Base-by-base conservation (phyloP, 2,113 vertebrate genomes). In the Ellobius talpinus region DNA sequence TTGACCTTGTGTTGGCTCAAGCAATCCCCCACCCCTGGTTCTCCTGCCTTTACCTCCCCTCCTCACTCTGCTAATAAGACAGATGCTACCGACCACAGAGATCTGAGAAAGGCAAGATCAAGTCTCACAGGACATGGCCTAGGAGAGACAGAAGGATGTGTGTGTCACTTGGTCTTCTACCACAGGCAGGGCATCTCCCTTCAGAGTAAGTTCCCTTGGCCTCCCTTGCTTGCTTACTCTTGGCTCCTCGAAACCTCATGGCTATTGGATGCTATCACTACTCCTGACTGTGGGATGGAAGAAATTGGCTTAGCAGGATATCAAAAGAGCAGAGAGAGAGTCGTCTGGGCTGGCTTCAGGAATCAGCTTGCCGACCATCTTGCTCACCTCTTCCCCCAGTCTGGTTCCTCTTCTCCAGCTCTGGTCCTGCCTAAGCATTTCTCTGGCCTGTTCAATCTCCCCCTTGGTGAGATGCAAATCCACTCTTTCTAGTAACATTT, bases 141-240 rank as follows among this genome's bases (percentile, higher is more conserved):
- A 9, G 17, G 52, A 93, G 4, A n/a, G 24, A 50, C 61, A 74
- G 17, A 72, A 17, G 10, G 82, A 70, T 29, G 31, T 29, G 0
- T 7, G 11, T 47, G 58, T 39, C 47, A 72, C 47, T 26, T 55
- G 31, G n/a, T 31, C 12, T 45, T 55, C 16, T 55, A 66, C 91
- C 95, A 52, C 7, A 45, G 55, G 21, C 55, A 68, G 79, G 66
- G 70, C 29, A 65, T 91, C 93, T 96, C 70, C 82, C 76, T 87
- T 95, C 65, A 96, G 61, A 92, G 21, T n/a, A 50, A 63, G 31
- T 50, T 24, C 29, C 47, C 23, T 79, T 92, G 17, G 13, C 36
- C 63, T 33, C 36, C 31, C 52, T 89, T 52, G 55, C 42, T 47
- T 11, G 0, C 39, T 79, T 7, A 14, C 14, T 4, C 26, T 50